Conservation (phyloP, 2,888 invertebrate genomes). For the Anarsia innoxiella region DNA sequence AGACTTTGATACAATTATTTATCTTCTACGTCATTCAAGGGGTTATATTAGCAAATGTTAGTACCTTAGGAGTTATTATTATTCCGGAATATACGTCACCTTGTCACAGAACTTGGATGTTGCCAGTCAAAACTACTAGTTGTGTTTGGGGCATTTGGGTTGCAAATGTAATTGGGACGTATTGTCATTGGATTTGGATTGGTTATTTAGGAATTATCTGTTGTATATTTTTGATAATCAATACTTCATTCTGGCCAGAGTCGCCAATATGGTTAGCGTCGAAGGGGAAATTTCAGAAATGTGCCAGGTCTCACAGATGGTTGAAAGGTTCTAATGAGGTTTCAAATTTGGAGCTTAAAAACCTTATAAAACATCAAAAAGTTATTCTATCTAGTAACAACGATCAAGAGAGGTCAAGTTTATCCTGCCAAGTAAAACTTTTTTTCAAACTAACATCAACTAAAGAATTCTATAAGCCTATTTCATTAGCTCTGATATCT, state of each 20-base stretch:
- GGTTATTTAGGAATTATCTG: constrained; percentile 15
- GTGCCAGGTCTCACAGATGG: constrained; percentile 19
- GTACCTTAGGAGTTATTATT: constrained; percentile 14
- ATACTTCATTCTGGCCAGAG: constrained; percentile 20
- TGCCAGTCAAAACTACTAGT: constrained; percentile 19
- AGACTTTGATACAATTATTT: neutral
- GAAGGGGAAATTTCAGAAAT: constrained; percentile 20
- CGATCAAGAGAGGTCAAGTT: no score
- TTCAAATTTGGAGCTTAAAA: constrained; percentile 18
- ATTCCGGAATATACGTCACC: constrained; percentile 21
- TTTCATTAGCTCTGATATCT: constrained; percentile 25
- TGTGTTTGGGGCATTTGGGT: constrained; percentile 20
- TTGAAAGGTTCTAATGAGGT: constrained; percentile 17
- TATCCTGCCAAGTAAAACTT: no score
- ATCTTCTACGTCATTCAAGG: constrained; percentile 18
- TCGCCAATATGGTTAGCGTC: constrained; percentile 24
- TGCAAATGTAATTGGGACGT: constrained; percentile 22
- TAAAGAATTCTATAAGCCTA: constrained; percentile 32
- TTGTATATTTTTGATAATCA: constrained; percentile 12
- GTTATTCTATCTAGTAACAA: constrained; percentile 13
- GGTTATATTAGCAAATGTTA: constrained; percentile 5
- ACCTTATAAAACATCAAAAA: constrained; percentile 18
- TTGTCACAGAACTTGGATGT: constrained; percentile 20
- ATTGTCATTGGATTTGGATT: constrained; percentile 20
- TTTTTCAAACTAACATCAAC: no score